Evolutionary conservation across 1,140 invertebrate genomes (phyloP).

Genomic region (Caerostris extrusa): DNA sequence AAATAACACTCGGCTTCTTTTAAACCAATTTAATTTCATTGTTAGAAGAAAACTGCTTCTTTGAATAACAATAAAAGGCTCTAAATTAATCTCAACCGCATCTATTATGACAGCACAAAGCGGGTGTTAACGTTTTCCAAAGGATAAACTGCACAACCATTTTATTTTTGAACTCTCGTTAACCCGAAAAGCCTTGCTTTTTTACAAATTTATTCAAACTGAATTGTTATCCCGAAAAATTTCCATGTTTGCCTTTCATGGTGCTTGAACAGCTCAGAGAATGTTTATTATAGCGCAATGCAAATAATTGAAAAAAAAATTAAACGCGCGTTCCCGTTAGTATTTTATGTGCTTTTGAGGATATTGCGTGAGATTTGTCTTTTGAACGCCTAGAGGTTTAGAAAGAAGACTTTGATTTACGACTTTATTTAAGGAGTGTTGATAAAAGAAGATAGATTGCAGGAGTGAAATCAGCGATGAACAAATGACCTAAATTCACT

Average conservation of each 20-base stretch:
- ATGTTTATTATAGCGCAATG: not conserved
- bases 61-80: constrained; percentile 70
- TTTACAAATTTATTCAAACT: constrained; percentile 9
- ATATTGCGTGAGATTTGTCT: not conserved
- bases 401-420: constrained; percentile 24
- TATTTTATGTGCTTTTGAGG: constrained; percentile 1
- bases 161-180: constrained; percentile 55
- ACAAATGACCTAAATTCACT: not conserved
- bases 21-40: constrained; percentile 63
- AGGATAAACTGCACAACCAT: not conserved
- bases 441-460: constrained; percentile 25
- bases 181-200: constrained; percentile 28
- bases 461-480: not conserved
- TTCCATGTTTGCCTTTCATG: not conserved
- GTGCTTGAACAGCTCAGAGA: not conserved
- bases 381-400: constrained; percentile 3
- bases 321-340: not conserved
- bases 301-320: constrained; percentile 41
- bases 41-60: constrained; percentile 55
- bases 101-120: constrained; percentile 56
- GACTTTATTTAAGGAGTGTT: not conserved
- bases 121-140: constrained; percentile 49
- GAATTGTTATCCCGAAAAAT: not conserved
- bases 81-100: constrained; percentile 66
- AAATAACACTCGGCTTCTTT: constrained; percentile 21